Evolutionary conservation across 2,797 vertebrate species (phyloP).

Genomic region (Centropyge bicolor): DNA sequence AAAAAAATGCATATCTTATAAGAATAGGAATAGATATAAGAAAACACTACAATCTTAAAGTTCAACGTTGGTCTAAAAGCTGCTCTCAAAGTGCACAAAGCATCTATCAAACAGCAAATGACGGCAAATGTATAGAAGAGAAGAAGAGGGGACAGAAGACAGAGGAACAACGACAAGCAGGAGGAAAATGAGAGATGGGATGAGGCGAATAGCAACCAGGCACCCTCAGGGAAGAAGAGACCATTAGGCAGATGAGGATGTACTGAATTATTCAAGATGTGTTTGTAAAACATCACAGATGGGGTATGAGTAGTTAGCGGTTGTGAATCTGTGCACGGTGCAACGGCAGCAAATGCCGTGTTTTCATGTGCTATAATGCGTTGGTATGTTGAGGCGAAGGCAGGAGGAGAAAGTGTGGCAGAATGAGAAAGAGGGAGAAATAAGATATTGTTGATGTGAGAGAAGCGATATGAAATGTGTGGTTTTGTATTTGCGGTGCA

Average conservation of each 20-base stretch:
- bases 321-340: constrained; percentile 48
- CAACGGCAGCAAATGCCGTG: constrained; percentile 33
- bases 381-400: constrained; percentile 25
- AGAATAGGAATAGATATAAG: background rate
- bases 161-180: constrained; percentile 32
- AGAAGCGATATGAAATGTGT: constrained; percentile 16
- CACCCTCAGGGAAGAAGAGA: constrained; percentile 57
- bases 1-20: background rate
- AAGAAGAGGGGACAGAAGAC: constrained; percentile 16
- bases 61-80: constrained; percentile 2
- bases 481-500: constrained; percentile 1
- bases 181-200: constrained; percentile 45
- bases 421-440: constrained; percentile 28
- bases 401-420: background rate
- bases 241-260: constrained; percentile 72
- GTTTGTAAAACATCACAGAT: constrained; percentile 79
- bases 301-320: constrained; percentile 61
- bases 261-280: constrained; percentile 75
- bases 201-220: constrained; percentile 57
- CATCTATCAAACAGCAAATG: constrained; percentile 24
- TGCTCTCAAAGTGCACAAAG: constrained; percentile 22
- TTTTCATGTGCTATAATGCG: constrained; percentile 37
- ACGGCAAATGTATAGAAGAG: constrained; percentile 18
- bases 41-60: background rate
- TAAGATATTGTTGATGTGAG: constrained; percentile 15